phyloP scores from a whole-genome alignment of 2,113 vertebrate species.

The Malurus melanocephalus region DNA sequence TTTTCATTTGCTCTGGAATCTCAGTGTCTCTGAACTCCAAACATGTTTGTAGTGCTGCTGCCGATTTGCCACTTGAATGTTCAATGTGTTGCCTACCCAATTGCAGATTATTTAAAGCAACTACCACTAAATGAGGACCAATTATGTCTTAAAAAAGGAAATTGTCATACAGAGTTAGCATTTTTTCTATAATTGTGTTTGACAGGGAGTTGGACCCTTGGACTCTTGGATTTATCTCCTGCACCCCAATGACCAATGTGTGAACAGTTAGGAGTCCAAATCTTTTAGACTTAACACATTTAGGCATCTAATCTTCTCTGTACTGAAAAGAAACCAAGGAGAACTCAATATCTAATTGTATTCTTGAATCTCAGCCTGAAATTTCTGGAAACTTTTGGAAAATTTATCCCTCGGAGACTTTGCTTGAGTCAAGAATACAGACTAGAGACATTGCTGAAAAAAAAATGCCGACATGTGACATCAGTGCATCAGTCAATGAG shows the following conservation, averaged over 20 bases:
- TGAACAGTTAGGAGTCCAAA: neutral
- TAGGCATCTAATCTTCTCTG: neutral
- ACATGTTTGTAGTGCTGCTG: neutral
- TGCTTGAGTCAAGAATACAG: constrained; percentile 8
- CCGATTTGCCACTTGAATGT: neutral
- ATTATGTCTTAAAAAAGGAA: constrained; percentile 4
- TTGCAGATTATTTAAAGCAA: neutral
- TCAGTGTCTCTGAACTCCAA: neutral
- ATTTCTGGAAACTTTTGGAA: constrained; percentile 1
- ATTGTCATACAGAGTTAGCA: neutral
- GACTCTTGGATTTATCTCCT: neutral
- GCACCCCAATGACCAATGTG: neutral
- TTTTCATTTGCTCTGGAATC: neutral
- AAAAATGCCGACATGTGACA: neutral
- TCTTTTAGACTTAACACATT: neutral
- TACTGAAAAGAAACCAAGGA: neutral
- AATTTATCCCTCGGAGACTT: constrained; percentile 15
- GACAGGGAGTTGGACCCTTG: neutral
- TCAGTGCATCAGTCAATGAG: constrained; percentile 29
- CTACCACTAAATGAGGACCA: neutral
- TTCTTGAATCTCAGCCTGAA: constrained; percentile 36
- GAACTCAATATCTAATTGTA: neutral
- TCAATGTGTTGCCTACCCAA: neutral
- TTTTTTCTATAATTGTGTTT: neutral
- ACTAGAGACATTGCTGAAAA: neutral